Base-by-base conservation (phyloP, 2,113 vertebrate genomes). In the Bombycilla garrulus region DNA sequence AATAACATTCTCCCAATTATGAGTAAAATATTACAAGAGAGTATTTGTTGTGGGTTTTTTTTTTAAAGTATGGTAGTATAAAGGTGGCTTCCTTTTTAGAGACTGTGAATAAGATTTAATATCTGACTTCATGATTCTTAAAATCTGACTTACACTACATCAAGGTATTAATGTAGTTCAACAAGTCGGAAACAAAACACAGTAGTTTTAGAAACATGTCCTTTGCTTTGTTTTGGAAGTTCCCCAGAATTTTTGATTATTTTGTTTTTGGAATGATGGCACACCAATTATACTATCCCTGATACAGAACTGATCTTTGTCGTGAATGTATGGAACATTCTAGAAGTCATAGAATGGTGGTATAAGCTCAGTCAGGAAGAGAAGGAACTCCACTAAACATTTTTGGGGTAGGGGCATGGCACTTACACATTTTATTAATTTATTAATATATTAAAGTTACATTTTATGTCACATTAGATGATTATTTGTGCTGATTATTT, bases 331-430 rank as follows among this genome's bases (percentile, higher is more conserved):
- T 57, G 45, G n/a, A 85, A 78, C 20, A 48, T 29, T 36, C 17
- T 78, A 16, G 12, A 76, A 64, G 24, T 29, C 60, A 54, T 7
- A 56, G 48, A 83, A 86, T 64, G 2, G 0, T 16, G 5, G 5
- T 11, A 9, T 81, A 15, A 69, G 26, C 21, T 92, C 29, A 14
- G 14, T 29, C 10, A 64, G 22, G 21, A 62, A 69, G 2, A 47
- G 6, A 29, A 56, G 26, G 7, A 13, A 31, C 11, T 74, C 12
- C 5, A 28, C 8, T 28, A 58, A 62, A 40, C 2, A 24, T 53
- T 36, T 50, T 17, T 11, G 7, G 2, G 3, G 4, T 40, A 10
- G 1, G 26, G 3, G 6, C 60, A 36, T 0, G 1, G 8, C 28
- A 57, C 11, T 47, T 66, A 50, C 3, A 5, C 3, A 38, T 38